Evolutionary conservation across 2,113 vertebrate genomes (phyloP), one percentile per base, ranked within the genome.

Genomic region (Bufo bufo): DNA sequence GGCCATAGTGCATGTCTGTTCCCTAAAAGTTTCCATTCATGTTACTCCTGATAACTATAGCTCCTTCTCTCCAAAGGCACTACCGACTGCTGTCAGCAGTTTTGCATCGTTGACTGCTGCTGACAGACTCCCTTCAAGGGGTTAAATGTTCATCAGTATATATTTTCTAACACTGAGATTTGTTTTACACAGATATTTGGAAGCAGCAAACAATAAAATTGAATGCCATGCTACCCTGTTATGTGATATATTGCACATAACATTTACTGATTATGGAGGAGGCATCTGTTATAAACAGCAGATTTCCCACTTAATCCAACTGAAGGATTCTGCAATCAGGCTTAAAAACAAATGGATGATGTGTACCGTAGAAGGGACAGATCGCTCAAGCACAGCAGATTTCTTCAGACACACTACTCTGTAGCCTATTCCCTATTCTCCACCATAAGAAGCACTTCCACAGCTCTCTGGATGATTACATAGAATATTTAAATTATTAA

Each of bases 251-350:
- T 74, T 74, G 43, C 7, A 47, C 14, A 19, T 74, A 16, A 47
- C 14, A 74, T 74, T 47, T 16, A 47, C 43, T 47, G 71, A 74
- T 17, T 74, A 45, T 74, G 71, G 71, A 74, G 71, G 71, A 74
- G 71, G 71, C 13, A 74, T 74, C 47, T 74, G 33, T 47, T 74
- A 47, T 47, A 74, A 74, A 74, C 71, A 74, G 71, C 71, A 74
- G 43, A 74, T 74, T 74, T 74, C 12, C 71, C 16, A 4, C 43
- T 74, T 74, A 74, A 74, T 74, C 71, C 14, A 47, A 74, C 71
- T 17, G 71, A 47, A 74, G 71, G 71, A 47, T 16, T 47, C 33
- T 74, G 71, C 71, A 47, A 74, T 74, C 71, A 74, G 71, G 71
- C 43, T 47, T 74, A 47, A 74, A 74, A 74, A 45, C 43, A 74